Evolutionary conservation across 1,140 invertebrate genomes (phyloP), one percentile per base, ranked within the genome.

Genomic region (Zaprionus taronus): DNA sequence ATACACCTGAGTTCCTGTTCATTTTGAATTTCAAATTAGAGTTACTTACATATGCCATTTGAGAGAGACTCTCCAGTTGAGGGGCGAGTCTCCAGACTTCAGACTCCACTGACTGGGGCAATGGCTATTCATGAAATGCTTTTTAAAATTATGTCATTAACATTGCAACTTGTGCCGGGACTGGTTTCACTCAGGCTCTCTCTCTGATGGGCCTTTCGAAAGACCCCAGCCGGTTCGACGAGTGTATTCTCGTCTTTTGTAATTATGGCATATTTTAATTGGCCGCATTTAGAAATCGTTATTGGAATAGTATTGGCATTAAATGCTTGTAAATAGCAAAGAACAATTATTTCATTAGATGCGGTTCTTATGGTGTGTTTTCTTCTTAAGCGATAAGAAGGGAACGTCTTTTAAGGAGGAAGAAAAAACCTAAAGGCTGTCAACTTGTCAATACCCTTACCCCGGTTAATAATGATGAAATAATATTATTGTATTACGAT

Each of bases 241-340:
- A 66, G 57, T 41, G 26, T 56, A 36, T 56, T 80, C 67, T 76
- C 38, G 64, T 49, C 47, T 31, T 47, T 57, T 26, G 56, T 76
- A 87, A 87, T 87, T 89, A 87, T 87, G 84, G 84, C 84, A 89
- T 84, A 83, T 83, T 87, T 89, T 86, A 80, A 86, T 77, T 83
- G 80, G 60, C 71, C 71, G 55, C 68, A 64, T 67, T 77, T 71
- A 58, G 73, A 76, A 76, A 76, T 76, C 64, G 68, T 20, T 65
- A 72, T 76, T 79, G 76, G 64, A 69, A 85, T 86, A 73, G 76
- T 82, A 85, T 86, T 65, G 83, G 84, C 77, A 87, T 89, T 87
- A 84, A 79, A 74, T 60, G 77, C 83, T 89, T 89, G 83, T 87
- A 87, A 87, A 87, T 87, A 87, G 78, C 75, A 75, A 11, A 24